These are phyloP conservation scores for Ophiodon elongatus DNA, from an alignment of 2,113 vertebrate species.

Conservation along the genomic window DNA sequence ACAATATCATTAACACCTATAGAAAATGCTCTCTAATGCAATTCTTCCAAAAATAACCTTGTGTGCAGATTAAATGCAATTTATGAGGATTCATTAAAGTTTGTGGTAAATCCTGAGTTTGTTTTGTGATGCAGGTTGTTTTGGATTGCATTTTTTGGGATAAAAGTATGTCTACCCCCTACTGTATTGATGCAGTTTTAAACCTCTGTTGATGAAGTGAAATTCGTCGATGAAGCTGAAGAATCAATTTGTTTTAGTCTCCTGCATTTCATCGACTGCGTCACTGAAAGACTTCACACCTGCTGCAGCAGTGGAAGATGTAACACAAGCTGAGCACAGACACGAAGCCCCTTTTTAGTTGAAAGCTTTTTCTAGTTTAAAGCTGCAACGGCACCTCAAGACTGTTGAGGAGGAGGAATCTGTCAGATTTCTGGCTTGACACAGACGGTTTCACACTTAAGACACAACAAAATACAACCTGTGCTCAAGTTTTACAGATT, in stretches of 20 bases:
- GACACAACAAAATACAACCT: constrained; percentile 40
- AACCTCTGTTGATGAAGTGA: not conserved
- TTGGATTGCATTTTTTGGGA: not conserved
- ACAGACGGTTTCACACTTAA: constrained; percentile 40
- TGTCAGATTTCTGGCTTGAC: constrained; percentile 54
- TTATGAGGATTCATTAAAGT: not conserved
- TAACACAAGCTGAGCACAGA: constrained; percentile 51
- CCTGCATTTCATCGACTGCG: constrained; percentile 34
- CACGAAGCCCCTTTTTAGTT: constrained; percentile 24
- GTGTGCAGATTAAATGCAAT: not conserved
- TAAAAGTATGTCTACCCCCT: not conserved
- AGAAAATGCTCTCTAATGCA: not conserved
- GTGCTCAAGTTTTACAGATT: constrained; percentile 39
- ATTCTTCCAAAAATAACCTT: not conserved
- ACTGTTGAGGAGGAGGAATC: constrained; percentile 44
- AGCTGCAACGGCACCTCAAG: constrained; percentile 42
- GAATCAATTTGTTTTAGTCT: constrained; percentile 29
- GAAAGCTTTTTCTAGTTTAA: constrained; percentile 38
- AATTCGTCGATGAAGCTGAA: not conserved
- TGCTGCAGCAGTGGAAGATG: constrained; percentile 58
- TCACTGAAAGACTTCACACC: constrained; percentile 54
- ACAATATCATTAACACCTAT: not conserved
- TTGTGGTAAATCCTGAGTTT: not conserved
- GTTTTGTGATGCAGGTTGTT: not conserved
- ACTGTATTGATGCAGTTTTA: not conserved